These are phyloP conservation scores for Zoanthus gigantus DNA, from an alignment of 92 coral and sea anemone species.

Conservation along the genomic window DNA sequence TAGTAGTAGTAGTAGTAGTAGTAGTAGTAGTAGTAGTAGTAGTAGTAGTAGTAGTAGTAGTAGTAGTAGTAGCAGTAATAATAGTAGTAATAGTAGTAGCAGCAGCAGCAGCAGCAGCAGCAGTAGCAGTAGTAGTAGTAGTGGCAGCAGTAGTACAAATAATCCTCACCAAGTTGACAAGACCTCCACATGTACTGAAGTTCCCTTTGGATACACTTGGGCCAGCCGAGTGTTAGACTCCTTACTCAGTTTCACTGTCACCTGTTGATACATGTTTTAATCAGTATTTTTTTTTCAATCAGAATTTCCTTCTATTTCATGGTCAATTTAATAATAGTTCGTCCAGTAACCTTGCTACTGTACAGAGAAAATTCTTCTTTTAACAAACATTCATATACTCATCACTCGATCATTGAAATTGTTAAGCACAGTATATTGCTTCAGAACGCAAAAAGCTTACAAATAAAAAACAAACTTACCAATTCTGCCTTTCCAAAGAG, in stretches of 20 bases:
- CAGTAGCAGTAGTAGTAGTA: no score
- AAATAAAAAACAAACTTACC: slow-evolving; percentile 53
- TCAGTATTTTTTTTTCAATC: background rate
- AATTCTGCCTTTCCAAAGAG: slow-evolving; percentile 93
- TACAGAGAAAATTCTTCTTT: no score
- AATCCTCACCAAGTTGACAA: slow-evolving; percentile 84
- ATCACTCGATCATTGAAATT: no score
- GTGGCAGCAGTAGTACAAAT: background rate
- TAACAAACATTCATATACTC: no score
- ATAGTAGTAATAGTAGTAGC: background rate
- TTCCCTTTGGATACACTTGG: slow-evolving; percentile 91
- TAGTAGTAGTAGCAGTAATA: background rate
- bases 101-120: background rate
- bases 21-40: background rate
- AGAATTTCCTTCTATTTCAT: background rate
- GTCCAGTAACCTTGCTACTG: no score
- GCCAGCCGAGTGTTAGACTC: slow-evolving; percentile 90
- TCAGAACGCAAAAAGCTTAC: background rate
- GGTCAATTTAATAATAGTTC: no score
- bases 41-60: background rate
- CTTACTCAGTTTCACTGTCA: slow-evolving; percentile 83
- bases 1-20: background rate
- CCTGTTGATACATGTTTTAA: slow-evolving; percentile 53
- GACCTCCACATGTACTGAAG: slow-evolving; percentile 94
- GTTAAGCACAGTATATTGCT: background rate